Percentiles rank a stretch among this genome's conserved stretches.
Conservation (phyloP, 2,113 vertebrate species). For the Elgaria multicarinata region DNA sequence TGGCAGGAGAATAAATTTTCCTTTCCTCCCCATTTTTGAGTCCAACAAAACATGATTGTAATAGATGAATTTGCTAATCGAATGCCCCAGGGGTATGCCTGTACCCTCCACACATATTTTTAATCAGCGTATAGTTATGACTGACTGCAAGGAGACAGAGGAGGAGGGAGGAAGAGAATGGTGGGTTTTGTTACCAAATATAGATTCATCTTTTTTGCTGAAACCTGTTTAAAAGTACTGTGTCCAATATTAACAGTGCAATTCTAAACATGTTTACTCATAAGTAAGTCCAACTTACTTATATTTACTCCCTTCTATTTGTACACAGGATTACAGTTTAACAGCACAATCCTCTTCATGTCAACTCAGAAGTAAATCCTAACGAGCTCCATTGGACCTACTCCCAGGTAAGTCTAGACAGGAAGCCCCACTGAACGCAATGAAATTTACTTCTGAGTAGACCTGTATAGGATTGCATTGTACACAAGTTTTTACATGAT, state of each 20-base stretch:
- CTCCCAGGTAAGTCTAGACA: too few relatives aligned
- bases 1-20: conserved; percentile 50
- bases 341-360: not conserved
- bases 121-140: conserved; percentile 4
- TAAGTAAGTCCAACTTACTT: too few relatives aligned
- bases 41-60: conserved; percentile 43
- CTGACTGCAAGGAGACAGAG: not conserved
- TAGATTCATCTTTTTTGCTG: not conserved
- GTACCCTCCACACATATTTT: conserved; percentile 24
- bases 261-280: not conserved
- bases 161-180: not conserved
- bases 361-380: not conserved
- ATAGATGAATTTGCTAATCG: conserved; percentile 49
- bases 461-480: not conserved
- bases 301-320: not conserved
- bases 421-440: not conserved
- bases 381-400: not conserved
- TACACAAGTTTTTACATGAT: not conserved
- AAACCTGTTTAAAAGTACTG: not conserved
- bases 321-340: not conserved
- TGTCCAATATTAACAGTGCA: not conserved
- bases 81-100: conserved; percentile 35
- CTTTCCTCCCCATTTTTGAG: not conserved
- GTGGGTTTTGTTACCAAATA: not conserved
- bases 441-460: not conserved